Conservation (phyloP, 2,888 invertebrate species). For the Nomada ruficornis region DNA sequence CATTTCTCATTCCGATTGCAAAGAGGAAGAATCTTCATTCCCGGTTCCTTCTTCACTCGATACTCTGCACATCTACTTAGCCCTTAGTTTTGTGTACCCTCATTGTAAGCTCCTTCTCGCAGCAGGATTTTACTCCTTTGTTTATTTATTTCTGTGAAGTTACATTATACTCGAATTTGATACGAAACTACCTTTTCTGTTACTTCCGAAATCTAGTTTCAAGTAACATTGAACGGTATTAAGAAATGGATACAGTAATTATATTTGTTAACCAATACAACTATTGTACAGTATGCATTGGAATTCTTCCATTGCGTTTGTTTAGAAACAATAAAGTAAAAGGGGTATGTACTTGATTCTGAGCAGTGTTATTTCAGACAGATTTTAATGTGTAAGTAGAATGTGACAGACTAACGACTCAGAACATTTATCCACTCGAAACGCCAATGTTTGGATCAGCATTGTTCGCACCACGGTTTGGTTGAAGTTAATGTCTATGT, state of each 20-base stretch:
- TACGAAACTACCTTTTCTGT: background rate
- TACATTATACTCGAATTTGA: background rate
- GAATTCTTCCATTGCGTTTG: too few species aligned
- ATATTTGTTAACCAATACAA: too few species aligned
- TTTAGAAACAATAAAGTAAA: too few species aligned
- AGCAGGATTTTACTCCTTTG: background rate
- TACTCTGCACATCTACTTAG: constrained; percentile 3
- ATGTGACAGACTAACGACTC: background rate
- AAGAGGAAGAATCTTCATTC: constrained; percentile 13
- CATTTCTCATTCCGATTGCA: constrained; percentile 19
- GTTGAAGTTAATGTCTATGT: constrained; percentile 24
- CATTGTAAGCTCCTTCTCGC: background rate
- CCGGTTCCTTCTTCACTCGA: constrained; percentile 24
- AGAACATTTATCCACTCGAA: background rate
- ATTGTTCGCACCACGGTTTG: constrained; percentile 3
- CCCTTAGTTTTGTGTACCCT: constrained; percentile 3
- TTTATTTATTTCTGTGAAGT: background rate
- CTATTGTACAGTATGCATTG: too few species aligned
- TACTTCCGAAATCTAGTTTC: background rate
- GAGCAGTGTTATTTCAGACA: too few species aligned
- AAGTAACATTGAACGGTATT: too few species aligned
- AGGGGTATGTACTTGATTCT: too few species aligned
- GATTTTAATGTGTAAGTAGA: too few species aligned
- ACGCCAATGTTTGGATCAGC: background rate
- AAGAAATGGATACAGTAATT: too few species aligned